phyloP scores from a whole-genome alignment of 2,888 invertebrate species.

The Paralinhomoeus sp. region DNA sequence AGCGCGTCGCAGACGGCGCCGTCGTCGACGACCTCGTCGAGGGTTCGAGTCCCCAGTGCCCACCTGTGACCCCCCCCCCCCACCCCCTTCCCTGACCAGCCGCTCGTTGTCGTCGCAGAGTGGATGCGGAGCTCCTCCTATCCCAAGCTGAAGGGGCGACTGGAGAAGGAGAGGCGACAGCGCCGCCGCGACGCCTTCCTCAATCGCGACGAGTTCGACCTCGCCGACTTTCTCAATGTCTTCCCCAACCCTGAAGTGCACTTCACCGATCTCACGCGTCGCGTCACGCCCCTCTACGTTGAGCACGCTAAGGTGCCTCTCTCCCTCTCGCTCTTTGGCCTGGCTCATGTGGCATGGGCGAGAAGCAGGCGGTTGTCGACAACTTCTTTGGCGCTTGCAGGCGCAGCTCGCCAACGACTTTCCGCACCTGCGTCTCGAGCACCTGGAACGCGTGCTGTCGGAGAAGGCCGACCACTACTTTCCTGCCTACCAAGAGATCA shows the following conservation, averaged over 20 bases:
- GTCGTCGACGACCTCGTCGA: no score
- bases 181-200: constrained; percentile 9
- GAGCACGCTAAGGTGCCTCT: background rate
- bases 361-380: no score
- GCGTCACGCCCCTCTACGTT: constrained; percentile 10
- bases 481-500: background rate
- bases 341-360: no score
- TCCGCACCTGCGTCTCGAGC: background rate
- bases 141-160: background rate
- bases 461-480: background rate
- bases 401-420: constrained; percentile 1
- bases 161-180: background rate
- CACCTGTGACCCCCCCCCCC: no score
- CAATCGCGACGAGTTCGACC: constrained; percentile 9
- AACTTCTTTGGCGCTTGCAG: no score
- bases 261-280: constrained; percentile 14
- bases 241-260: constrained; percentile 18
- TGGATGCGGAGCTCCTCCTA: background rate
- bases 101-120: background rate
- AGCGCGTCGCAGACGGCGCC: background rate
- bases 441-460: background rate
- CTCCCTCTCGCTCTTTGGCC: no score
- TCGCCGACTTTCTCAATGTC: constrained; percentile 17
- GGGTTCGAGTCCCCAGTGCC: no score
- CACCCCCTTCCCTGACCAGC: no score